These are phyloP conservation scores for Tridacna gigas DNA, from an alignment of 2,888 invertebrate species.

Conservation along the genomic window DNA sequence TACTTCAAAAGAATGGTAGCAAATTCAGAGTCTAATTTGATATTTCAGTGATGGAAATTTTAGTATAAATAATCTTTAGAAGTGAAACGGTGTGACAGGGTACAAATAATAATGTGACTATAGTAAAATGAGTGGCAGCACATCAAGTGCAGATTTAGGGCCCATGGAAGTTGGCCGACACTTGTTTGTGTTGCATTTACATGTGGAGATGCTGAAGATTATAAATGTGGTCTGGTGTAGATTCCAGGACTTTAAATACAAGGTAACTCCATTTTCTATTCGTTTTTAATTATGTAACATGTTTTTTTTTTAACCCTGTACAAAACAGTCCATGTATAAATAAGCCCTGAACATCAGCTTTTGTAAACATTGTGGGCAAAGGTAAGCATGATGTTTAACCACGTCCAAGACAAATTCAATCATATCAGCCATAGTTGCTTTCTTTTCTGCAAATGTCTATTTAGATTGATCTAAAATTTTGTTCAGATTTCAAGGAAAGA, in stretches of 20 bases:
- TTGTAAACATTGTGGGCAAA: no score
- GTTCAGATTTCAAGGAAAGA: no score
- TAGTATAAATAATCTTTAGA: background rate
- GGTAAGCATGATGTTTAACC: no score
- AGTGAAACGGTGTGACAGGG: background rate
- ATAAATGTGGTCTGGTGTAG: conserved; percentile 82
- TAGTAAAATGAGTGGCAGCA: conserved; percentile 56
- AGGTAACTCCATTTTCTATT: conserved; percentile 68
- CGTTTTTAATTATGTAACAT: background rate
- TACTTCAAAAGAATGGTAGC: no score
- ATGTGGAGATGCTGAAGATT: conserved; percentile 81
- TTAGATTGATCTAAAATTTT: no score
- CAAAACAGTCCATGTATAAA: no score
- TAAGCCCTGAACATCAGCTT: no score
- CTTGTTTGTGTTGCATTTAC: conserved; percentile 78
- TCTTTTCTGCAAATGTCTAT: no score
- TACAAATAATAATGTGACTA: no score
- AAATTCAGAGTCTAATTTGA: no score
- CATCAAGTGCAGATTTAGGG: conserved; percentile 62
- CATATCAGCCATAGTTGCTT: no score
- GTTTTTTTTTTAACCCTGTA: background rate
- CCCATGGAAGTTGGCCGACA: conserved; percentile 79
- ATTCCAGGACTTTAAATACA: conserved; percentile 79
- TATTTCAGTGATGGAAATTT: background rate
- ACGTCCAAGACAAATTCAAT: no score